A percentile compares a stretch with the other conserved stretches of the same genome.
phyloP scores from a whole-genome alignment of 2,888 invertebrate species.

The Pyrgus malvae region DNA sequence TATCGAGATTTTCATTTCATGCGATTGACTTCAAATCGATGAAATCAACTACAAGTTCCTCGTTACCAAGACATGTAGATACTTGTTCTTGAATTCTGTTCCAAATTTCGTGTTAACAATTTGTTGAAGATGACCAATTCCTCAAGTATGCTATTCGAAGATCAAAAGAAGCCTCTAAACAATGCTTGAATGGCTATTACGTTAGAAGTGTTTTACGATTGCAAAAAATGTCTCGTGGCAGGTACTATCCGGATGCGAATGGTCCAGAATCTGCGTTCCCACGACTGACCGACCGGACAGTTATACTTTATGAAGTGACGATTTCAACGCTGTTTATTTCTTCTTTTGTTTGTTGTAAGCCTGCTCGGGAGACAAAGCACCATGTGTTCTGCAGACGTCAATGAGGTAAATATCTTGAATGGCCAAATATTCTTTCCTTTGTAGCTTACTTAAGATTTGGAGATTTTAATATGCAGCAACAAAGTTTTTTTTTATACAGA shows the following conservation, averaged over 20 bases:
- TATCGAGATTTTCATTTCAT: too few species aligned
- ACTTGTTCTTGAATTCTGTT: too few species aligned
- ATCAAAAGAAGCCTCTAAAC: constrained; percentile 54
- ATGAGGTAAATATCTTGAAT: constrained; percentile 4
- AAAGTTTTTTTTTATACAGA: too few species aligned
- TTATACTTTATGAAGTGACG: constrained; percentile 68
- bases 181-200: constrained; percentile 61
- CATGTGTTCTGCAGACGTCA: constrained; percentile 53
- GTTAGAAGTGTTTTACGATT: constrained; percentile 70
- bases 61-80: too few species aligned
- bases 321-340: constrained; percentile 57
- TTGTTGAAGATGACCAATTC: constrained; percentile 44
- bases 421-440: neutral
- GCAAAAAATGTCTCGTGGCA: constrained; percentile 60
- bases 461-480: neutral
- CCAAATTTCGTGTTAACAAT: too few species aligned
- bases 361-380: constrained; percentile 60
- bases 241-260: constrained; percentile 76
- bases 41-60: too few species aligned
- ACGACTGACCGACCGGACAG: constrained; percentile 53
- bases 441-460: neutral
- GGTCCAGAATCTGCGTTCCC: constrained; percentile 56
- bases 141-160: constrained; percentile 34
- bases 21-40: too few species aligned
- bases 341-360: constrained; percentile 48